These are phyloP conservation scores for Cynoglossus semilaevis DNA, from an alignment of 2,113 vertebrate species.

Conservation along the genomic window DNA sequence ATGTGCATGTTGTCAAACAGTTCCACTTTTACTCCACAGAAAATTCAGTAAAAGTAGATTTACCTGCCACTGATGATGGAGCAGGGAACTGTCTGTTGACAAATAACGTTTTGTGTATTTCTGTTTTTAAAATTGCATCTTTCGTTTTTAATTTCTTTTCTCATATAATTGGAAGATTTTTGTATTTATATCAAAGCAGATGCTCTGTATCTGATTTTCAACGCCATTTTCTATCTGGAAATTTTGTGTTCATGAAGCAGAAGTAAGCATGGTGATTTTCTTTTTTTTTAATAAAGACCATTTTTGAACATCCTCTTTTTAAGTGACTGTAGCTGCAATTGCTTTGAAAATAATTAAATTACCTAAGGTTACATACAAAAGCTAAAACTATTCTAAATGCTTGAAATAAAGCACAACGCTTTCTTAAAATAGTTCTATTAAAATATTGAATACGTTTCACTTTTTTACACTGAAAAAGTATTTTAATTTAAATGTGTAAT, in stretches of 20 bases:
- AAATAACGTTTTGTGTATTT: constrained; percentile 18
- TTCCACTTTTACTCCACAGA: no score
- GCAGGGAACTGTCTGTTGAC: constrained; percentile 4
- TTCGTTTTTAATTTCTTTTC: neutral
- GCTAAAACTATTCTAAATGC: no score
- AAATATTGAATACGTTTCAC: no score
- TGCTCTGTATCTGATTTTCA: constrained; percentile 41
- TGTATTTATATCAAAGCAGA: constrained; percentile 55
- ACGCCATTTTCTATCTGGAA: constrained; percentile 54
- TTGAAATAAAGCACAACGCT: no score
- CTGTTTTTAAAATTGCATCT: neutral
- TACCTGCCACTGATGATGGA: constrained; percentile 3
- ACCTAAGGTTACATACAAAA: no score
- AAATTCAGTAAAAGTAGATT: neutral
- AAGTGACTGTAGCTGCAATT: constrained; percentile 28
- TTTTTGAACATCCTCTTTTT: constrained; percentile 73
- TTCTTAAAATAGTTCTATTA: no score
- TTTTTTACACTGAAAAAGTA: no score
- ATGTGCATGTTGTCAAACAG: constrained; percentile 4
- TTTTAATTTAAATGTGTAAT: no score
- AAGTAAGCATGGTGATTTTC: constrained; percentile 63
- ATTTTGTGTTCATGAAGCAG: constrained; percentile 52
- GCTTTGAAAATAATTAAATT: neutral
- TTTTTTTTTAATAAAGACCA: constrained; percentile 76
- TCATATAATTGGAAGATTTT: constrained; percentile 34